Evolutionary conservation across 37 sponge, comb jelly and placozoan species (phyloP), one percentile per base, ranked within the genome.

Genomic region (Cliona cf. orientalis): DNA sequence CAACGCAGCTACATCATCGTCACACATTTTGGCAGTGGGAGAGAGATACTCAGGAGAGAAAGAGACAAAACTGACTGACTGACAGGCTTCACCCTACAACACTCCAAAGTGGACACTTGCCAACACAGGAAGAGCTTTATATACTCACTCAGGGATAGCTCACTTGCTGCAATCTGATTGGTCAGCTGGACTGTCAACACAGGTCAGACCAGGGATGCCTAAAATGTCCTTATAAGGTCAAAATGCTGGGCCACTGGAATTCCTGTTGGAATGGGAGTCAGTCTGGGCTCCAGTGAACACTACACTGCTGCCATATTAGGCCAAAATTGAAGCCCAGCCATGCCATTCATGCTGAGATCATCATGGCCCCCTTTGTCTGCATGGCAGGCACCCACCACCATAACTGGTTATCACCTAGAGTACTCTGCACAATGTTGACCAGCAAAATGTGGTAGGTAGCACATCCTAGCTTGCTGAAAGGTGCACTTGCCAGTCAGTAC

Each of bases 1-100:
- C 89, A 99, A 83, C 34, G 95, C 99, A 59, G 93, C 97, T 81
- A 97, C 95, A 67, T 97, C 97, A 4, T 82, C 82, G 64, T 82
- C 82, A 82, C 82, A 82, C 82, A 82, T 82, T 31, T 38, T 79
- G 2, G 79, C 67, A 42, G 55, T 33, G 49, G 31, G 73, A 49
- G n/a, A 31, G 2, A 40, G 26, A 17, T 6, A 0, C 22, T 37
- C 59, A 64, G 34, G 42, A 76, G 44, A 42, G 71, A 12, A 17
- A 17, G 22, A 42, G 7, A 6, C 41, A 37, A 7, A 23, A 67
- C 41, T 67, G 40, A 36, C 9, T 37, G 42, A 61, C 26, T 61
- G 6, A n/a, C 63, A 61, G 17, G 55, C 14, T 49, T 49, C n/a
- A n/a, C n/a, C n/a, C n/a, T n/a, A 49, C 53, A 49, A 49, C 14